Evolutionary conservation across 2,888 invertebrate species (phyloP).

Genomic region (Orthosia cruda): DNA sequence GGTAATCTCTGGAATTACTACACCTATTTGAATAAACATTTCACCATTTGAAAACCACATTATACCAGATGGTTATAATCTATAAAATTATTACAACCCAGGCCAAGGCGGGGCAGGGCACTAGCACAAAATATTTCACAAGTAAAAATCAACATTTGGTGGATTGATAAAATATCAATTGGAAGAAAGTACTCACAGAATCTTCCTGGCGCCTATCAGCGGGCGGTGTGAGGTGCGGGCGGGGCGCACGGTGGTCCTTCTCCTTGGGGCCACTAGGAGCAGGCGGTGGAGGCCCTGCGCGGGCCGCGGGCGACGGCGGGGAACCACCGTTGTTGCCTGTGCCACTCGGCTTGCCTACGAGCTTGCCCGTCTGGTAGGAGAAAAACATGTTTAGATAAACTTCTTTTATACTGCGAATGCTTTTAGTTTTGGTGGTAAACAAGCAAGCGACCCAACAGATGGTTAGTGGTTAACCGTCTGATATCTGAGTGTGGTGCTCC

Average conservation of each 20-base stretch:
- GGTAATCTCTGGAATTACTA: no score
- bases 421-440: no score
- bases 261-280: constrained; percentile 69
- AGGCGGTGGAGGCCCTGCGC: constrained; percentile 55
- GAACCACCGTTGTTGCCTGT: constrained; percentile 77
- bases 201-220: constrained; percentile 68
- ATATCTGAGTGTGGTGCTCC: no score
- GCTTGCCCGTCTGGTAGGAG: constrained; percentile 90
- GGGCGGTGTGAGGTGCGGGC: constrained; percentile 71
- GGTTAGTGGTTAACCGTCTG: no score
- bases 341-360: constrained; percentile 90
- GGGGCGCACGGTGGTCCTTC: constrained; percentile 72
- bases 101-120: no score
- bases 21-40: no score
- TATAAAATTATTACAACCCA: no score
- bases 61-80: no score
- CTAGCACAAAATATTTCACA: background rate
- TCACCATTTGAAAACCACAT: no score
- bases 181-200: constrained; percentile 42
- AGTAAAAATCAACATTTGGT: background rate
- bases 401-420: no score
- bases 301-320: constrained; percentile 60
- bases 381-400: background rate
- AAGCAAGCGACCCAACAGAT: no score
- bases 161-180: no score